Percentiles rank a stretch among this genome's conserved stretches.
These are phyloP conservation scores for Drosophila saltans DNA, from an alignment of 1,140 invertebrate species.

Conservation along the genomic window DNA sequence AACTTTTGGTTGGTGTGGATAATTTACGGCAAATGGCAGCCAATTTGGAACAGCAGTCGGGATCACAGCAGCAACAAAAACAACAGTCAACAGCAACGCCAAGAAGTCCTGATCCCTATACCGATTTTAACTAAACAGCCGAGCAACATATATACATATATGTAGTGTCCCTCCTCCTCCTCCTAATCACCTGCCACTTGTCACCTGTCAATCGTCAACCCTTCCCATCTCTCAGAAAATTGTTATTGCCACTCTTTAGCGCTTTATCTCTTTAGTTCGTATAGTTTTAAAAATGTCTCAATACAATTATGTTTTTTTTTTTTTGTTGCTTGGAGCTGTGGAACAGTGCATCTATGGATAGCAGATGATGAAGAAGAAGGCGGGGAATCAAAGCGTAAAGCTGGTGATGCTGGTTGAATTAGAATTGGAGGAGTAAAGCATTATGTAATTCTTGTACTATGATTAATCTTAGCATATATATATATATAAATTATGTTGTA, in stretches of 20 bases:
- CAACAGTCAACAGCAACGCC: slow-evolving; percentile 46
- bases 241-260: not conserved
- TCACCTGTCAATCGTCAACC: not conserved
- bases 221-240: slow-evolving; percentile 12
- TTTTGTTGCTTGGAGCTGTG: slow-evolving; percentile 18
- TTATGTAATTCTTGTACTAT: slow-evolving; percentile 55
- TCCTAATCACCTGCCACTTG: not conserved
- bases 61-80: slow-evolving; percentile 43
- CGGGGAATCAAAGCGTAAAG: slow-evolving; percentile 71
- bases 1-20: slow-evolving; percentile 87
- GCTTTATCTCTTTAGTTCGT: slow-evolving; percentile 10
- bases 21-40: slow-evolving; percentile 86
- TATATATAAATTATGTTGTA: slow-evolving; percentile 43
- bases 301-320: slow-evolving; percentile 39
- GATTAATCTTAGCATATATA: slow-evolving; percentile 61
- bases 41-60: slow-evolving; percentile 58
- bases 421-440: slow-evolving; percentile 30
- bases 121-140: slow-evolving; percentile 61
- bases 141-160: slow-evolving; percentile 28
- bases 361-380: slow-evolving; percentile 25
- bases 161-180: not conserved
- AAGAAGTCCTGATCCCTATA: slow-evolving; percentile 68
- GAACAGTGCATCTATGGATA: slow-evolving; percentile 12
- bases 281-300: slow-evolving; percentile 25
- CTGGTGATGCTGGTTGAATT: slow-evolving; percentile 73